phyloP scores from a whole-genome alignment of 1,140 invertebrate species.

The Saccostrea echinata region DNA sequence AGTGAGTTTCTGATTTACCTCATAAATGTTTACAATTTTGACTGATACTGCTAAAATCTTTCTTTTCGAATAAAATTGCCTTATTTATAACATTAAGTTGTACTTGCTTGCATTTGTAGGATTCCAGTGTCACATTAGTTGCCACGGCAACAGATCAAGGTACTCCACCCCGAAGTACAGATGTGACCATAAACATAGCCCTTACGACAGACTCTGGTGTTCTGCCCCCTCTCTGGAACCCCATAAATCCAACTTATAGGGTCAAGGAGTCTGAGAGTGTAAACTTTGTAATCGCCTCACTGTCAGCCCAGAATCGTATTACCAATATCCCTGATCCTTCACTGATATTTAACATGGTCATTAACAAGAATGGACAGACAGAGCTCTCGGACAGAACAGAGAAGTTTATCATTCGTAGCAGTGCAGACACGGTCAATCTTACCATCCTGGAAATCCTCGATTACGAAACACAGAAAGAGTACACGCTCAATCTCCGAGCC shows the following conservation, averaged over 20 bases:
- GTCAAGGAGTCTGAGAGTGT: slow-evolving; percentile 15
- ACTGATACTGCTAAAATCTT: too few relatives aligned
- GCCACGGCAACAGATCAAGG: slow-evolving; percentile 49
- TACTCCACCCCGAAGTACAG: neutral
- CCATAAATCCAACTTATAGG: neutral
- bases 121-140: slow-evolving; percentile 16
- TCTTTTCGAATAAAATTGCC: too few relatives aligned
- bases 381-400: slow-evolving; percentile 10
- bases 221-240: slow-evolving; percentile 34
- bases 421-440: slow-evolving; percentile 40
- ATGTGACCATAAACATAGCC: neutral
- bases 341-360: slow-evolving; percentile 15
- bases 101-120: slow-evolving; percentile 24
- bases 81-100: neutral
- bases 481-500: slow-evolving; percentile 38
- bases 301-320: slow-evolving; percentile 40
- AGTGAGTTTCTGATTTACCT: too few relatives aligned
- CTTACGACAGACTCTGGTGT: slow-evolving; percentile 13
- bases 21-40: too few relatives aligned
- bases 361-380: slow-evolving; percentile 23
- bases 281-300: slow-evolving; percentile 33
- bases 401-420: neutral
- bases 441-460: slow-evolving; percentile 37
- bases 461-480: slow-evolving; percentile 36
- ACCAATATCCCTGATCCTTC: slow-evolving; percentile 10